Evolutionary conservation across 2,888 invertebrate genomes (phyloP), one percentile per base, ranked within the genome.

Genomic region (Erebia epiphron): DNA sequence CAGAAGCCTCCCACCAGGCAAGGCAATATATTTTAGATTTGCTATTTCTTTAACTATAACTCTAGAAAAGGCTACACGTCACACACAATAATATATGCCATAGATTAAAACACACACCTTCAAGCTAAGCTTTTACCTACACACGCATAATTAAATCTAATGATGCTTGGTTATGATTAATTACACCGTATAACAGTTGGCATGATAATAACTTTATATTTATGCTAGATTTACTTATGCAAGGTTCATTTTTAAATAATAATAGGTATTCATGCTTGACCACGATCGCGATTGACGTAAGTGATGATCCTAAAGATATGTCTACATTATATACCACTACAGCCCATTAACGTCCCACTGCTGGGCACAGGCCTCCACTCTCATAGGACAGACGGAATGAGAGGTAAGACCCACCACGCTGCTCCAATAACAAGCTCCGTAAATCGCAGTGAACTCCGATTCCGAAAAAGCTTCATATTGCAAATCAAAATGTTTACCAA

Each of bases 201-300:
- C 49, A 49, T 26, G 62, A 62, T 62, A 62, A 62, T 62, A 62
- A 49, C 62, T 62, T 62, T 21, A 49, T 62, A 21, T 49, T 49
- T 49, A 62, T 49, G 21, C 21, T 62, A 49, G 21, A 49, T 62
- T 61, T 61, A 35, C 35, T 7, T 2, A 43, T 61, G 43, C 61
- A 14, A 11, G 21, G 18, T 49, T 13, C 4, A 1, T 14, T 62
- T 49, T 49, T 21, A 18, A n/a, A 4, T 49, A 21, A 62, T 49
- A 46, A 49, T 21, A 49, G 18, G 8, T 16, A 50, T 54, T 43
- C 2, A 13, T 4, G 10, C 13, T 21, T 26, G 56, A 26, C 18
- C 13, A 43, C 43, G 1, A 16, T 49, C 46, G 11, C 16, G 21
- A 21, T 14, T 61, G 61, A 61, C 61, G 61, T 61, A 43, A 13